Evolutionary conservation across 1,140 invertebrate genomes (phyloP).

Genomic region (Sesamia nonagrioides): DNA sequence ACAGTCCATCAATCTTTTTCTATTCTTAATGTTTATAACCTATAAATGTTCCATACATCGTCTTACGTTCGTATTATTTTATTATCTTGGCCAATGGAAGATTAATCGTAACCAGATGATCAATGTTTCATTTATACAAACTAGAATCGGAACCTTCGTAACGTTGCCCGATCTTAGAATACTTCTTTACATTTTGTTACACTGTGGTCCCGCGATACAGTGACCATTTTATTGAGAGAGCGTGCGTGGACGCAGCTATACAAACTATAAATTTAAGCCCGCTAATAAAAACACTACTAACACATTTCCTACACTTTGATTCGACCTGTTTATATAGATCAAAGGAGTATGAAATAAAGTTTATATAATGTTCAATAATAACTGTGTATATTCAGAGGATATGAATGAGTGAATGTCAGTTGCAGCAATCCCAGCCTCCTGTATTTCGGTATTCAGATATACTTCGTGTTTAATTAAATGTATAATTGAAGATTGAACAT

Average conservation of each 20-base stretch:
- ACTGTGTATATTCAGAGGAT: constrained; percentile 66
- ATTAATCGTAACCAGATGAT: constrained; percentile 37
- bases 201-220: constrained; percentile 60
- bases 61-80: constrained; percentile 31
- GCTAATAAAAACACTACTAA: constrained; percentile 84
- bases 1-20: constrained; percentile 17
- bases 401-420: constrained; percentile 49
- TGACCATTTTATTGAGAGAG: constrained; percentile 74
- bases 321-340: constrained; percentile 85
- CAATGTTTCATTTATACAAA: constrained; percentile 42
- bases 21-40: constrained; percentile 1
- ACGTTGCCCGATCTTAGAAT: constrained; percentile 49
- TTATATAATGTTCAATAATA: constrained; percentile 79
- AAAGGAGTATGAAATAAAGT: constrained; percentile 80
- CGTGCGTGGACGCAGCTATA: constrained; percentile 78
- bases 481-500: constrained; percentile 32
- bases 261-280: constrained; percentile 82
- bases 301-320: constrained; percentile 85
- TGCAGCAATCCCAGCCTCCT: constrained; percentile 24
- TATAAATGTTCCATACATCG: not conserved
- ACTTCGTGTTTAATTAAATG: constrained; percentile 32
- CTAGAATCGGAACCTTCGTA: constrained; percentile 31
- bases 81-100: constrained; percentile 38
- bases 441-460: not conserved
- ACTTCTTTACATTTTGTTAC: constrained; percentile 72